These are phyloP conservation scores for Phoxinus dragarum DNA, from an alignment of 2,797 vertebrate species.

Conservation along the genomic window DNA sequence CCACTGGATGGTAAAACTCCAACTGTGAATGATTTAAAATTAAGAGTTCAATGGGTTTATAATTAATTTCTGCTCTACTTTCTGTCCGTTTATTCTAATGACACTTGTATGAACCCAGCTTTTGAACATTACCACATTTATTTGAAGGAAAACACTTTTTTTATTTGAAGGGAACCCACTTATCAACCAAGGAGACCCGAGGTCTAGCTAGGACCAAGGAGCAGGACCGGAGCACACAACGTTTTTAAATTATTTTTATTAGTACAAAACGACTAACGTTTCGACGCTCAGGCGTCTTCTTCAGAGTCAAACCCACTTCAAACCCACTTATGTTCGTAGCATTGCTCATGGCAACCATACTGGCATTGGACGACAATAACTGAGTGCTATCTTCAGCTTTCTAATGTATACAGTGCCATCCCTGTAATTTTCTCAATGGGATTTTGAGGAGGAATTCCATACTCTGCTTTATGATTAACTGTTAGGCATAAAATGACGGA, in stretches of 20 bases:
- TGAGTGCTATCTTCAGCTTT: not conserved
- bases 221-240: no score
- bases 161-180: no score
- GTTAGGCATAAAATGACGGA: no score
- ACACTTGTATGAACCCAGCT: not conserved
- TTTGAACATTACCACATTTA: not conserved
- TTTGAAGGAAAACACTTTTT: slow-evolving; percentile 2
- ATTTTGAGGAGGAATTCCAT: slow-evolving; percentile 4
- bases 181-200: no score
- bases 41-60: not conserved
- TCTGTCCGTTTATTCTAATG: not conserved
- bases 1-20: slow-evolving; percentile 4
- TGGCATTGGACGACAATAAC: not conserved
- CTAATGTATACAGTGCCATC: not conserved
- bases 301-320: no score
- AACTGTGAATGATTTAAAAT: slow-evolving; percentile 18
- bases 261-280: no score
- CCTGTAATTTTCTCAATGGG: not conserved
- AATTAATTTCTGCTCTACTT: not conserved
- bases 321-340: no score
- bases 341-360: not conserved
- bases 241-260: no score
- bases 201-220: no score
- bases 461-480: not conserved
- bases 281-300: no score